Evolutionary conservation across 2,797 vertebrate species (phyloP).

Genomic region (Ispidina picta): DNA sequence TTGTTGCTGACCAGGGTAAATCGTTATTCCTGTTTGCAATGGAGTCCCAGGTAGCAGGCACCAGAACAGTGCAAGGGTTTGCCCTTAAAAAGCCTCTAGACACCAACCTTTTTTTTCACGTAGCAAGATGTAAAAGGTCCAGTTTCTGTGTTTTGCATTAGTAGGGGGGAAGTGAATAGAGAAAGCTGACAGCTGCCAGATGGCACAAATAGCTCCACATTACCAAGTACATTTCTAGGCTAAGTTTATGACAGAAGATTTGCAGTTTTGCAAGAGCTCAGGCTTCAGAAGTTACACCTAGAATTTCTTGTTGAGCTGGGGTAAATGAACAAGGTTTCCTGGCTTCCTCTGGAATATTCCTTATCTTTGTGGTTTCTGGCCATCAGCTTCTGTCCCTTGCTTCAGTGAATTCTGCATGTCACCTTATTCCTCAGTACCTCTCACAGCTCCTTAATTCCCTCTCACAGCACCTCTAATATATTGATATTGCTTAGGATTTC

Average conservation of each 20-base stretch:
- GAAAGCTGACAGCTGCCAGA: conserved; percentile 72
- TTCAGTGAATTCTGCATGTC: not conserved
- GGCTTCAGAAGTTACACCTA: conserved; percentile 32
- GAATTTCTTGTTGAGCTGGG: not conserved
- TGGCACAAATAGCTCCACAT: conserved; percentile 65
- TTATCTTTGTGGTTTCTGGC: not conserved
- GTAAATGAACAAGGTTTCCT: not conserved
- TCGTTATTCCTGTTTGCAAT: conserved; percentile 6
- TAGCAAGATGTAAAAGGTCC: conserved; percentile 52
- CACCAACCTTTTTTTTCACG: conserved; percentile 23
- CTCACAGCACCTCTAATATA: not conserved
- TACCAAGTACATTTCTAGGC: conserved; percentile 52
- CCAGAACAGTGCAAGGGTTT: conserved; percentile 12
- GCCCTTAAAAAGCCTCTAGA: conserved; percentile 48
- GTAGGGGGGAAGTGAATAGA: conserved; percentile 47
- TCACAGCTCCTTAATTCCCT: not conserved
- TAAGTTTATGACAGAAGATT: conserved; percentile 63
- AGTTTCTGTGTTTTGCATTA: conserved; percentile 69
- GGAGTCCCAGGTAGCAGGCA: not conserved
- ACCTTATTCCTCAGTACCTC: not conserved
- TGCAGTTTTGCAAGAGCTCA: conserved; percentile 57
- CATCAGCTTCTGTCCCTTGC: not conserved
- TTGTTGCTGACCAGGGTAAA: not conserved
- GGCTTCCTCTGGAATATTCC: not conserved
- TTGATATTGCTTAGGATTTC: not conserved